Base-by-base conservation (phyloP, 2,888 invertebrate species). In the Drosophila affinis region DNA sequence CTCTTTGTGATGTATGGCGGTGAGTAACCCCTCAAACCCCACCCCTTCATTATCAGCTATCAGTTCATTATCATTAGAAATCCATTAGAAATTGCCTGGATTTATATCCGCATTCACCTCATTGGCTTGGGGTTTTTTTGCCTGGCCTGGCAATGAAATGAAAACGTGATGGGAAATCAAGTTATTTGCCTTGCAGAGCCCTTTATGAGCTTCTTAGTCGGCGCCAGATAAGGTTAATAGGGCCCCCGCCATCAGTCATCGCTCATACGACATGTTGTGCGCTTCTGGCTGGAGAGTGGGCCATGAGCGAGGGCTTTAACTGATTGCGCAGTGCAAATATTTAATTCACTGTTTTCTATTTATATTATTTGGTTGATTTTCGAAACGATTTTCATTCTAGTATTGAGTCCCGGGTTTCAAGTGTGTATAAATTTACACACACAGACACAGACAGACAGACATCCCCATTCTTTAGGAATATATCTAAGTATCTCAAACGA, bases 1-100 rank as follows among this genome's bases (percentile, higher is more conserved):
- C 93, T 97, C 10, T 97, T 97, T 91, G 95, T 96, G 83, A 95
- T 96, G 94, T 96, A 96, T 90, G 96, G 97, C 91, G 95, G 95
- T 95, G 92, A 92, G 93, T 91, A 60, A 9, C n/a, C 4, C 21
- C 21, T 3, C 3, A 21, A 21, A 21, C 21, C 3, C 21, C 3
- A 21, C 21, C 21, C 21, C 21, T 21, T 3, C 21, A 21, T 21
- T 21, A 21, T 21, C 21, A 21, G 21, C 0, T 21, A 47, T 12
- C 17, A 3, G 29, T 12, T 24, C 44, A 9, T 29, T 65, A 45
- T 62, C 59, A 85, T 82, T 87, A 82, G 74, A 82, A 85, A 72
- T 24, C 64, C 79, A 82, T 82, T 87, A 79, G 18, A 68, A 62
- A 53, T 65, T 29, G 32, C 27, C 21, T 2, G 46, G 51, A 45